Evolutionary conservation across 2,113 vertebrate genomes (phyloP).

Genomic region (Calidris pygmaea): DNA sequence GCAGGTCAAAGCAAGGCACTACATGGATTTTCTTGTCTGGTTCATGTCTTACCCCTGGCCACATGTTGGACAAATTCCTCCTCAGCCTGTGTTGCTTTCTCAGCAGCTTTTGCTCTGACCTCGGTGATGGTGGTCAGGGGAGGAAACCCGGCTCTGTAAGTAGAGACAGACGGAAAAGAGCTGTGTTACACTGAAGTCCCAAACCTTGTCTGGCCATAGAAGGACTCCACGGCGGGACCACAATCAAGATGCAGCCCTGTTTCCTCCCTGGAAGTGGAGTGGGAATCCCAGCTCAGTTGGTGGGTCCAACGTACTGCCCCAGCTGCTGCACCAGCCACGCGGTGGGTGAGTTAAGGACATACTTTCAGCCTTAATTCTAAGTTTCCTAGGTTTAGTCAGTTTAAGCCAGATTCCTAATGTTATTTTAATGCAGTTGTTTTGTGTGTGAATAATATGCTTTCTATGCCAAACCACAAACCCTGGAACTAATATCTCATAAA

Average conservation of each 20-base stretch:
- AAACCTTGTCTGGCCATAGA: background rate
- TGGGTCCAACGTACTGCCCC: accelerated
- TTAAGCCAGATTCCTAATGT: constrained; percentile 76
- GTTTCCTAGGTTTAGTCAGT: constrained; percentile 73
- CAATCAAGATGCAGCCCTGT: accelerated
- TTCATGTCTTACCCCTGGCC: background rate
- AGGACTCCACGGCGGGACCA: background rate
- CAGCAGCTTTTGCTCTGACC: background rate
- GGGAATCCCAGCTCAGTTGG: background rate
- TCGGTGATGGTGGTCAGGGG: background rate
- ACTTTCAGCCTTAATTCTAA: constrained; percentile 60
- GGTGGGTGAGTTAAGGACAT: constrained; percentile 75
- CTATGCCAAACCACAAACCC: constrained; percentile 79
- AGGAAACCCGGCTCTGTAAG: background rate
- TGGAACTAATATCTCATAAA: constrained; percentile 81
- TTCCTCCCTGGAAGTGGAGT: background rate
- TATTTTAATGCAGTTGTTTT: constrained; percentile 81
- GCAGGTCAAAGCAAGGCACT: background rate
- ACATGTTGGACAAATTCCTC: background rate
- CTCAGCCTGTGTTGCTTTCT: background rate
- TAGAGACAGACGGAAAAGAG: background rate
- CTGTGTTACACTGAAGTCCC: accelerated
- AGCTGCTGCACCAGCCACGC: background rate
- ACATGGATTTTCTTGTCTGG: background rate
- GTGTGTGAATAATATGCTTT: constrained; percentile 76